phyloP scores from a whole-genome alignment of 2,113 vertebrate genomes.

The Tringa solitaria region DNA sequence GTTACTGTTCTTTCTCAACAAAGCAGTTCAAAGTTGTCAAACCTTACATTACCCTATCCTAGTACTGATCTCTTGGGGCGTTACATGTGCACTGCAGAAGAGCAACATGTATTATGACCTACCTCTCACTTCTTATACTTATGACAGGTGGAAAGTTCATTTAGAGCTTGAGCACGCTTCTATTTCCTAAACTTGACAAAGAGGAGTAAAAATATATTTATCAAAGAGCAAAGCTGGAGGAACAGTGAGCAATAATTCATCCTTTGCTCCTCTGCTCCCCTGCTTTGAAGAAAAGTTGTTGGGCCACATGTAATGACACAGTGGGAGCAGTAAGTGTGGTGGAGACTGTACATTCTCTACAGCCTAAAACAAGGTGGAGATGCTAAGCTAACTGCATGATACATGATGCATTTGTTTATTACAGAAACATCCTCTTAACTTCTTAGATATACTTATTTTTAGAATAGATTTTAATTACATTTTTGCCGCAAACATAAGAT shows the following conservation, averaged over 20 bases:
- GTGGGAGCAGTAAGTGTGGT: neutral
- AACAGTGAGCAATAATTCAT: neutral
- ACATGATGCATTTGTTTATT: neutral
- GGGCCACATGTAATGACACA: neutral
- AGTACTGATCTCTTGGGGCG: neutral
- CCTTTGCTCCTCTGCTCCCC: neutral
- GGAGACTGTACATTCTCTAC: neutral
- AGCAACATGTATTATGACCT: neutral
- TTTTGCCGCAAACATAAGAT: neutral
- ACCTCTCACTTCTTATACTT: neutral
- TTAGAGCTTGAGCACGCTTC: neutral
- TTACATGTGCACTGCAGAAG: neutral
- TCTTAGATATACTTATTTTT: neutral
- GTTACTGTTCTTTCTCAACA: neutral
- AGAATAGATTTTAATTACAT: neutral
- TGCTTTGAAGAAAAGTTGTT: neutral
- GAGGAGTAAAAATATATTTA: neutral
- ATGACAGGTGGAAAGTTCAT: neutral
- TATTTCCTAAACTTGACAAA: neutral
- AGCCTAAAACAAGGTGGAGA: neutral
- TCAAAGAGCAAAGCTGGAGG: neutral
- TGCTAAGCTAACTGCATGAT: neutral
- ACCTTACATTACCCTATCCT: neutral
- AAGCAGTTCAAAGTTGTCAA: neutral
- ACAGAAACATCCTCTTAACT: neutral